Conservation (phyloP, 1,140 invertebrate genomes). For the Melanaphis sacchari region DNA sequence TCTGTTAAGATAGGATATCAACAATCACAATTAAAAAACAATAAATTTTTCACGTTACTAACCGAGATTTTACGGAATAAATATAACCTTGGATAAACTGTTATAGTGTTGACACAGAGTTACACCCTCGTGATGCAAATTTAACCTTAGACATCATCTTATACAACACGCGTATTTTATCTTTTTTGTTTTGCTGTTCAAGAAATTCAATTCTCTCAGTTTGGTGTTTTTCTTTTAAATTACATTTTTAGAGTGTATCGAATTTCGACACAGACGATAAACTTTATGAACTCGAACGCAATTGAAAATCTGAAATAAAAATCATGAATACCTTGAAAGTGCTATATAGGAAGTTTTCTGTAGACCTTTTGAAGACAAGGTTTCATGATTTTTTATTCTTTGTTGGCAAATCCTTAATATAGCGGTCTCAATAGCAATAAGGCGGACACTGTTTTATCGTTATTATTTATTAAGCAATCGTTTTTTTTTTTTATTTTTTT, state of each 20-base stretch:
- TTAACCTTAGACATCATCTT: neutral
- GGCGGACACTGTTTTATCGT: neutral
- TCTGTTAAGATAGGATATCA: neutral
- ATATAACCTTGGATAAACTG: neutral
- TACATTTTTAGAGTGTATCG: conserved; percentile 34
- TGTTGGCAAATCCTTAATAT: neutral
- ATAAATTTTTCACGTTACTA: neutral
- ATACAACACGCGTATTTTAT: neutral
- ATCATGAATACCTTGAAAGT: neutral
- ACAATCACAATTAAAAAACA: neutral
- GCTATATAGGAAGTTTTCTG: neutral
- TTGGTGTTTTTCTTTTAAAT: conserved; percentile 6
- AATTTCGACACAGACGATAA: neutral
- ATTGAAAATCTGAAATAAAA: conserved; percentile 5
- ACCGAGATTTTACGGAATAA: neutral
- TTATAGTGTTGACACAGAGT: neutral
- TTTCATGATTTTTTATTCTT: neutral
- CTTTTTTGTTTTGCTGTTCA: neutral
- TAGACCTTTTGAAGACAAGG: neutral
- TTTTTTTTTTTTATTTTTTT: too few relatives aligned
- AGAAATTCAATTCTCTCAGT: conserved; percentile 15
- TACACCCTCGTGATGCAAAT: neutral
- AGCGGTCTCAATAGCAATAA: neutral
- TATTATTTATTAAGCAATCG: neutral
- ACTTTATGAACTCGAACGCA: conserved; percentile 9